Conservation (phyloP, 1,140 invertebrate genomes). For the Sipha flava region DNA sequence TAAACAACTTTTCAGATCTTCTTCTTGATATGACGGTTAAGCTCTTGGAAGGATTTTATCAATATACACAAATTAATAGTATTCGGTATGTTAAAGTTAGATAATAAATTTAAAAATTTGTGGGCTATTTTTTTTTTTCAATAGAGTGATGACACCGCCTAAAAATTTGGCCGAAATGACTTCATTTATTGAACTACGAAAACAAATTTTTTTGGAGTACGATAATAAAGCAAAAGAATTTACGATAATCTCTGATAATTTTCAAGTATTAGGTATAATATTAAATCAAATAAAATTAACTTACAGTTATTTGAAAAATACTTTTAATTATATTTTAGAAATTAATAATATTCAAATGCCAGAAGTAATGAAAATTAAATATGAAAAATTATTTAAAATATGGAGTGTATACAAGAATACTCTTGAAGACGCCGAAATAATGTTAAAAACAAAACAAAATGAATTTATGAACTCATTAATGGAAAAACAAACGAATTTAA, state of each 20-base stretch:
- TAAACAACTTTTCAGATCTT: neutral
- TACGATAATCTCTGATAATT: neutral
- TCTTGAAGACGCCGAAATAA: conserved; percentile 7
- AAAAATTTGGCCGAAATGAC: neutral
- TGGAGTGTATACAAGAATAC: neutral
- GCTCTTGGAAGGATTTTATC: neutral
- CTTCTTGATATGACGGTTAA: neutral
- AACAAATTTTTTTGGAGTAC: neutral
- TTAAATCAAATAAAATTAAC: neutral
- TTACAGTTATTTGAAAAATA: neutral
- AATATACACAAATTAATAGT: neutral
- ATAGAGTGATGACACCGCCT: neutral
- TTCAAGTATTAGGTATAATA: neutral
- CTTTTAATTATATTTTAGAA: neutral
- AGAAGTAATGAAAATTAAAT: neutral
- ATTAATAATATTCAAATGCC: neutral
- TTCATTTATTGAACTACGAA: neutral
- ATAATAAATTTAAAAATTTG: neutral
- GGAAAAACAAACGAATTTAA: neutral
- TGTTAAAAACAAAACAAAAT: conserved; percentile 1
- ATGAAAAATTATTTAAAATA: neutral
- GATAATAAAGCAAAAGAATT: neutral
- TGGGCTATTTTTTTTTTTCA: neutral
- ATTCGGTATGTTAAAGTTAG: neutral
- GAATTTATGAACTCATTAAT: neutral